A percentile compares a stretch with the other conserved stretches of the same genome.
These are phyloP conservation scores for Apamea epomidion DNA, from an alignment of 2,888 invertebrate genomes.

Conservation along the genomic window DNA sequence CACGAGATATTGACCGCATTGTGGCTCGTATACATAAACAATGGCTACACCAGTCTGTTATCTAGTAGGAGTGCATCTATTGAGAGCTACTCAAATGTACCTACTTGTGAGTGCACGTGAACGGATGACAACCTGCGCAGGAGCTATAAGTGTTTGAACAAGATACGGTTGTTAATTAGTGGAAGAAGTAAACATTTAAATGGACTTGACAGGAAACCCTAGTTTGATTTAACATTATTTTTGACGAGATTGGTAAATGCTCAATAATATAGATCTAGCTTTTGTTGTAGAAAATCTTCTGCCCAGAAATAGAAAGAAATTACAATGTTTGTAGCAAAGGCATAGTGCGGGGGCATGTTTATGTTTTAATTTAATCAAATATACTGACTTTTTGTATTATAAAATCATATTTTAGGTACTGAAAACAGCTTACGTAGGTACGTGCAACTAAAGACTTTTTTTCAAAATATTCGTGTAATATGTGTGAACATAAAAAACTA, in stretches of 20 bases:
- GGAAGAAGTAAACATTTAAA: neutral
- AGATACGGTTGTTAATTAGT: neutral
- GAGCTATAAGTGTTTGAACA: neutral
- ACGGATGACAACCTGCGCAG: conserved; percentile 19
- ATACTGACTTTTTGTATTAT: neutral
- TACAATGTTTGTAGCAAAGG: neutral
- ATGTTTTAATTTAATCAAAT: no score
- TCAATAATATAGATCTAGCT: neutral
- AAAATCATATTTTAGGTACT: neutral
- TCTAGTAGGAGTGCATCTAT: conserved; percentile 62
- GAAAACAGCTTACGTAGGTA: neutral
- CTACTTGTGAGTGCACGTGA: conserved; percentile 44
- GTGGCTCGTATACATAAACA: conserved; percentile 78
- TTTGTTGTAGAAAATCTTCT: neutral
- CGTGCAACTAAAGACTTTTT: neutral
- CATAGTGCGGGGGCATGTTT: neutral
- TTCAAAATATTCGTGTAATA: no score
- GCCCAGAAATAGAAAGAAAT: neutral
- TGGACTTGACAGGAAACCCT: no score
- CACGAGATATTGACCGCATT: conserved; percentile 84
- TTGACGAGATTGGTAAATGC: neutral
- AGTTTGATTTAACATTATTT: neutral
- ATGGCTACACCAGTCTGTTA: conserved; percentile 71
- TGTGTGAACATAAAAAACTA: no score
- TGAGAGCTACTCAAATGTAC: conserved; percentile 44